Evolutionary conservation across 2,888 invertebrate genomes (phyloP), one percentile per base, ranked within the genome.

Genomic region (Tinea semifulvella): DNA sequence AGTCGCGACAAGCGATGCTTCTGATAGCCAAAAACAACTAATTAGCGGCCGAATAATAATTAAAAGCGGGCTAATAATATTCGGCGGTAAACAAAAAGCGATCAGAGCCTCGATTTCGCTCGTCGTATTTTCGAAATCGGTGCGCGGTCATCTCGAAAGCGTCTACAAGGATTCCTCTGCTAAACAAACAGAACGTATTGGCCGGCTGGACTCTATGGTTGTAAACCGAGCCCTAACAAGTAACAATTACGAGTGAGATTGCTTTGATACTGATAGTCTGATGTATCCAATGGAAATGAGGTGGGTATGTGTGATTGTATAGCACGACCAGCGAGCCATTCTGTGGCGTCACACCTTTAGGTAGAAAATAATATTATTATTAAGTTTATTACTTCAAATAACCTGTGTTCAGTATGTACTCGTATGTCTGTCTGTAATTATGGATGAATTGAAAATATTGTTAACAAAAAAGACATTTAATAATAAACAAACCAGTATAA

Each of bases 61-160:
- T 75, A 77, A 71, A 68, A 61, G 53, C 56, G 54, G 56, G 59
- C 66, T 67, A 51, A 51, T 51, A 69, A 63, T 63, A 63, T 64
- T 63, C 60, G 59, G 52, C 56, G 53, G 57, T 17, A 16, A 43
- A 42, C 71, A 75, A 76, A 77, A 79, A 74, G 66, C 60, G 61
- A 68, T 68, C 63, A 62, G 58, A 61, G 66, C 65, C 66, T 61
- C 58, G 58, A 66, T 69, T 75, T 75, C 71, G 59, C 71, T 71
- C 69, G 64, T 73, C 68, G 76, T 76, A 77, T 75, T 75, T 79
- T 74, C 67, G 73, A 76, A 77, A 76, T 70, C 69, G 65, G 63
- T 60, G 63, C 68, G 60, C 58, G 60, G 58, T 60, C 68, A 65
- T 70, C 66, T 69, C 56, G 60, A 60, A 58, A 61, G 47, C 45